A percentile compares a stretch with the other conserved stretches of the same genome.
These are phyloP conservation scores for Microtus montanus DNA, from an alignment of 2,113 vertebrate genomes.

Conservation along the genomic window DNA sequence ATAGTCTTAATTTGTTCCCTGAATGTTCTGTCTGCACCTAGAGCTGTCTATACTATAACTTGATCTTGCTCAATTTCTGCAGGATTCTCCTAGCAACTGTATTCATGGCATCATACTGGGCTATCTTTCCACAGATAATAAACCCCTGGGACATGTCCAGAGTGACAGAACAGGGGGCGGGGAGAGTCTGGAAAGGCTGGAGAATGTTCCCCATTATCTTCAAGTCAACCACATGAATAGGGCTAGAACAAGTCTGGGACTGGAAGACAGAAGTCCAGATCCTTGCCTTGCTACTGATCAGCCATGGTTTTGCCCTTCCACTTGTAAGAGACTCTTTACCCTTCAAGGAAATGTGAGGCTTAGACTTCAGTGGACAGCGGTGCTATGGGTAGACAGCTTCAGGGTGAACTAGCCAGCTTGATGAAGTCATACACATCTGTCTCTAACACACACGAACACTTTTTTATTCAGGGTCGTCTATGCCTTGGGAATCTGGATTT, in stretches of 20 bases:
- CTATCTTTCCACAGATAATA: constrained; percentile 71
- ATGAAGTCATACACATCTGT: not conserved
- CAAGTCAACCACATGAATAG: not conserved
- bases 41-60: constrained; percentile 24
- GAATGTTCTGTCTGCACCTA: constrained; percentile 32
- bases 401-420: not conserved
- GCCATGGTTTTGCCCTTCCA: not conserved
- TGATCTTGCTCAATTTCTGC: constrained; percentile 41
- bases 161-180: constrained; percentile 4
- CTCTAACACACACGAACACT: not conserved
- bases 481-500: not conserved
- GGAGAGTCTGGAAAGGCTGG: constrained; percentile 32
- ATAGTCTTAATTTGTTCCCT: constrained; percentile 14
- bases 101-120: constrained; percentile 67
- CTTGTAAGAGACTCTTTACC: not conserved
- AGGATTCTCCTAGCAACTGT: constrained; percentile 30
- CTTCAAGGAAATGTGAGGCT: not conserved
- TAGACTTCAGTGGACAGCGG: not conserved
- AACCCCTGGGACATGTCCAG: constrained; percentile 62
- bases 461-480: not conserved
- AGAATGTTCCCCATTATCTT: not conserved
- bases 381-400: not conserved
- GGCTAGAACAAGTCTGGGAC: not conserved
- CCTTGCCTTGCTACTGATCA: not conserved
- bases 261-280: not conserved